Base-by-base conservation (phyloP, 2,113 vertebrate species). In the Caranx melampygus region DNA sequence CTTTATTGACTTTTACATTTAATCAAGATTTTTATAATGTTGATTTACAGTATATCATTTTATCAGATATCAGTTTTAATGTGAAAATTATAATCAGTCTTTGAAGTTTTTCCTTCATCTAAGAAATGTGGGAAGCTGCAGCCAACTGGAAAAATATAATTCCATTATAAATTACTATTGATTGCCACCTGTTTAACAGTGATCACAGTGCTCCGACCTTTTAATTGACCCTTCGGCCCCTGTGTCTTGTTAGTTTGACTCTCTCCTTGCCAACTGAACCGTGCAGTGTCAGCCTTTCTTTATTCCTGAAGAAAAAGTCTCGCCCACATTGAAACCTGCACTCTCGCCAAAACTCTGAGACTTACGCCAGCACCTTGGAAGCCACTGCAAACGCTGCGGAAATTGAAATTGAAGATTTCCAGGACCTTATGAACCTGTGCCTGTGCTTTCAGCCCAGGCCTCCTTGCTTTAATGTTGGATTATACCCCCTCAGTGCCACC, bases 401-500 rank as follows among this genome's bases (percentile, higher is more conserved):
- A 92, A 91, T 79, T 81, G 75, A 93, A 91, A 92, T 90, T 73
- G 86, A 86, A 91, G 91, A 90, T 92, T 88, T 93, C 73, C 85
- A 91, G 87, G 89, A 91, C 88, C 88, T 89, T 82, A 44, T 88
- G 89, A 90, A 91, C 86, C 79, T 62, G 74, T 16, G 72, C 78
- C 84, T 89, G 82, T 81, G 90, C 87, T 88, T 84, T 86, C 78
- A 87, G 89, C 80, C 67, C 44, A 16, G 80, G 79, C 81, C 87
- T 75, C 75, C 71, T 57, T 33, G 65, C 92, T 94, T 94, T 93
- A 90, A 94, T 92, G 91, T 93, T 81, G 91, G 93, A 93, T 94
- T 93, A 94, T 91, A 89, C 90, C 91, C 85, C 91, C 88, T 92
- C 82, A 45, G 90, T 89, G 89, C 65, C 89, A 89, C 89, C 83